These are phyloP conservation scores for Labeo catla DNA, from an alignment of 2,113 vertebrate species.

Conservation along the genomic window DNA sequence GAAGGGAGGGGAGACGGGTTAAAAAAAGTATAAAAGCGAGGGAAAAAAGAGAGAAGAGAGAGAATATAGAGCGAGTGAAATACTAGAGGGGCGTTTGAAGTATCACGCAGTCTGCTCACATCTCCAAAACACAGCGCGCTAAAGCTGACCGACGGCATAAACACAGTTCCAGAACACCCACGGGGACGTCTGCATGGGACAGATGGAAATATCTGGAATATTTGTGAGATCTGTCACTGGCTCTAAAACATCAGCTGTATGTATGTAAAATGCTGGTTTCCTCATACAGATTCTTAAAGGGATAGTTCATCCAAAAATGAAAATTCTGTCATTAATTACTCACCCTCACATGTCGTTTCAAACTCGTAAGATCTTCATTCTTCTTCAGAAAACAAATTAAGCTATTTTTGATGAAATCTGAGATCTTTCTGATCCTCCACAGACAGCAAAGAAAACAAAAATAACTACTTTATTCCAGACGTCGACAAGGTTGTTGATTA, in stretches of 20 bases:
- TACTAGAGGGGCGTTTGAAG: constrained; percentile 17
- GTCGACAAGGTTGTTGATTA: too few relatives aligned
- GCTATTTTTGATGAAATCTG: too few relatives aligned
- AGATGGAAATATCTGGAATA: constrained; percentile 35
- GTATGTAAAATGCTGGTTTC: neutral
- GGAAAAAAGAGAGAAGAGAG: constrained; percentile 7
- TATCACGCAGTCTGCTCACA: constrained; percentile 29
- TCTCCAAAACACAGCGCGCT: constrained; percentile 7
- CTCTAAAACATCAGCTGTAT: neutral
- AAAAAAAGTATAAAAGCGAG: constrained; percentile 30
- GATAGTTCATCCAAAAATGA: too few relatives aligned
- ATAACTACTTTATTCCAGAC: too few relatives aligned
- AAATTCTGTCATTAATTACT: too few relatives aligned
- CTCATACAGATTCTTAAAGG: too few relatives aligned
- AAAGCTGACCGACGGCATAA: constrained; percentile 39
- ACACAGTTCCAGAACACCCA: constrained; percentile 40
- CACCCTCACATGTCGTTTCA: too few relatives aligned
- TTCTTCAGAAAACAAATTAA: too few relatives aligned
- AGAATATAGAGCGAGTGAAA: constrained; percentile 15
- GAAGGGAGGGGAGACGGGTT: constrained; percentile 27
- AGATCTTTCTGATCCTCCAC: too few relatives aligned
- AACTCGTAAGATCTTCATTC: too few relatives aligned
- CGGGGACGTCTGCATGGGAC: constrained; percentile 9
- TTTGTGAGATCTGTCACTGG: neutral
- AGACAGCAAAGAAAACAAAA: too few relatives aligned